Evolutionary conservation across 2,797 vertebrate genomes (phyloP).

Genomic region (Scleropages formosus): DNA sequence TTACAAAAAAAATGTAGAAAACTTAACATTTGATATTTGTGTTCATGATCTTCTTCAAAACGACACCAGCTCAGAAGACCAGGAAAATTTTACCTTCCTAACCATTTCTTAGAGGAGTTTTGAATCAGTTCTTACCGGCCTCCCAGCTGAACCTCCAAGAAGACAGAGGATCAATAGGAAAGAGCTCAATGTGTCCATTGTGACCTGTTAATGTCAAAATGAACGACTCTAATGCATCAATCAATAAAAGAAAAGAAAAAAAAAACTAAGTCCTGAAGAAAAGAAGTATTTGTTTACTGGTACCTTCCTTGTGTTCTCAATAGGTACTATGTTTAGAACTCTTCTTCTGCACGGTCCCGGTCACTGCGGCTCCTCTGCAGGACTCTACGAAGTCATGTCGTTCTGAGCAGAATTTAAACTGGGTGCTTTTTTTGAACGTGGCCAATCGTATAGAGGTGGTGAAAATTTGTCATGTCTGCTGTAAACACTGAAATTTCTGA

Average conservation of each 20-base stretch:
- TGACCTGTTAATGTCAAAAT: background rate
- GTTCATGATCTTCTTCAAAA: background rate
- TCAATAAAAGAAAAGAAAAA: background rate
- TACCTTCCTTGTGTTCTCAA: slow-evolving; percentile 9
- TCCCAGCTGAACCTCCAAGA: background rate
- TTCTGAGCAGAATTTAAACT: slow-evolving; percentile 29
- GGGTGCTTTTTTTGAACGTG: background rate
- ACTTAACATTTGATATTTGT: too few species aligned
- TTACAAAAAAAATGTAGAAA: too few species aligned
- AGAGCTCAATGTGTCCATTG: background rate
- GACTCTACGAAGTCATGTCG: background rate
- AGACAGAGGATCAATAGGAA: slow-evolving; percentile 6
- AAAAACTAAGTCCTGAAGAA: background rate
- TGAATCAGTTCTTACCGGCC: slow-evolving; percentile 20
- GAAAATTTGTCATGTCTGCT: background rate
- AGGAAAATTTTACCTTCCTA: background rate
- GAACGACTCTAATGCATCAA: background rate
- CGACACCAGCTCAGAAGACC: background rate
- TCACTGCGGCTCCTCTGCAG: background rate
- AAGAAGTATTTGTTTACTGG: background rate
- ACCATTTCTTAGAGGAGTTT: background rate
- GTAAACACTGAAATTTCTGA: slow-evolving; percentile 7
- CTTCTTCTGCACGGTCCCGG: background rate
- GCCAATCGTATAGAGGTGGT: background rate
- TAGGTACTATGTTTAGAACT: background rate